Base-by-base conservation (phyloP, 1,140 invertebrate species). In the Pogonus chalceus region DNA sequence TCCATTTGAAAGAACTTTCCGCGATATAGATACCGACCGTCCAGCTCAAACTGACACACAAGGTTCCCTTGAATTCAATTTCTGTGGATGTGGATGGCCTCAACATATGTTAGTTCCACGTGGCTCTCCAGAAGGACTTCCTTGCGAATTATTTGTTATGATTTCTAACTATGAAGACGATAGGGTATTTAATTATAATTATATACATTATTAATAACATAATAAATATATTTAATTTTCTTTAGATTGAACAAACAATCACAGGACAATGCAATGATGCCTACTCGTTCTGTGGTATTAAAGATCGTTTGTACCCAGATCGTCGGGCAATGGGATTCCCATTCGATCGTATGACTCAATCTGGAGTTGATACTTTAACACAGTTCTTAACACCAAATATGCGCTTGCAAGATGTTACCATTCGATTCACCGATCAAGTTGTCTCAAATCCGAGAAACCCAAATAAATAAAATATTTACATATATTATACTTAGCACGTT, bases 251-350 rank as follows among this genome's bases (percentile, higher is more conserved):
- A 4, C 66, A 68, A 57, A 52, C 59, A 26, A 47, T 51, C 2
- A 54, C 58, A 1, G 65, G 63, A 2, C 69, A 69, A 1, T 88
- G 86, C 65, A 79, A 78, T 47, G 83, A 86, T 64, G 84, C 84
- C 0, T 76, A 79, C 2, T 83, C 80, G 51, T 88, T 83, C 65
- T 88, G 86, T 61, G 86, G 86, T 4, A 75, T 88, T 52, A 76
- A 81, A 4, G 82, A 88, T 69, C 72, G 77, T 22, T 75, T 78
- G 58, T 89, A 87, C 68, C 86, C 85, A 0, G 86, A 89, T 69
- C 69, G 71, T 4, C 73, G 79, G 35, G 66, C 82, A 4, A 89
- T 89, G 87, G 86, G 85, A 35, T 89, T 77, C 74, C 85, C 85
- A 31, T 88, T 89, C 71, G 85, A 89, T 69, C 75, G 85, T 2